These are phyloP conservation scores for Xestia ashworthii DNA, from an alignment of 2,888 invertebrate species.

Conservation along the genomic window DNA sequence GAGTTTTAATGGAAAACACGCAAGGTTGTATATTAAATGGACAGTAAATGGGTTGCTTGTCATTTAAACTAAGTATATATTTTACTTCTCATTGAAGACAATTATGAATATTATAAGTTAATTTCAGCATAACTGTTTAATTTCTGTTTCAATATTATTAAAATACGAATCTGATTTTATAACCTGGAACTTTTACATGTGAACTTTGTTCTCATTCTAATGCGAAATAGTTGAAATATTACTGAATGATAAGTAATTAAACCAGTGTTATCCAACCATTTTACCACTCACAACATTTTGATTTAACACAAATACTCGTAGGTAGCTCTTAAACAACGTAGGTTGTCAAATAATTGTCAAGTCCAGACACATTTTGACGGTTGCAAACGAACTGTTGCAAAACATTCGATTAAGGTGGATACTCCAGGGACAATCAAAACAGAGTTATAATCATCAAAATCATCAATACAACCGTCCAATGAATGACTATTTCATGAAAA, in stretches of 20 bases:
- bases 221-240: background rate
- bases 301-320: no score
- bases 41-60: background rate
- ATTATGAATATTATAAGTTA: background rate
- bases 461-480: no score
- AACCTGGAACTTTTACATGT: background rate
- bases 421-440: no score
- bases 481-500: no score
- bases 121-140: background rate
- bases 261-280: background rate
- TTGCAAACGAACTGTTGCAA: constrained; percentile 2
- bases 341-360: background rate
- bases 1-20: background rate
- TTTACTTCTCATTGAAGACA: background rate
- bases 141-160: background rate
- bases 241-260: no score
- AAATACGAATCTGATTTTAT: background rate
- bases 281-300: background rate
- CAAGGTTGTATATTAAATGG: background rate
- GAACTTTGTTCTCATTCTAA: background rate
- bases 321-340: background rate
- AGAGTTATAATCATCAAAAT: no score
- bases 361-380: background rate
- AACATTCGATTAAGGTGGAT: background rate
- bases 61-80: background rate